Conservation (phyloP, 2,888 invertebrate genomes). For the Tetranychus truncatus region DNA sequence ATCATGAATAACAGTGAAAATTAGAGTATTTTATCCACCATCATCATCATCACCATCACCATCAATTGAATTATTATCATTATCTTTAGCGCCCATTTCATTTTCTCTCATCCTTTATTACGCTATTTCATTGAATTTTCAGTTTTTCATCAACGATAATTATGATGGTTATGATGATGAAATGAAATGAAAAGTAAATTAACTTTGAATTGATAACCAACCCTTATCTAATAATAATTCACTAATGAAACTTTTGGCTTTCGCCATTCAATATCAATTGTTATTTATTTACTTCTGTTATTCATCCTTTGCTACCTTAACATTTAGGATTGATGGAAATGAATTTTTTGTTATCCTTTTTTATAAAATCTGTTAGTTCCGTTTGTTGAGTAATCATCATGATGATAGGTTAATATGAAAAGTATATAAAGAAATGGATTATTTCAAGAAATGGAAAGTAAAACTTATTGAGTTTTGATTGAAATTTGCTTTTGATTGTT, state of each 20-base stretch:
- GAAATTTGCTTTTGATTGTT: not conserved
- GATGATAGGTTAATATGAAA: not conserved
- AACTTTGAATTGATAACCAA: not conserved
- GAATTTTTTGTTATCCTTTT: not conserved
- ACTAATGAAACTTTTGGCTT: not conserved
- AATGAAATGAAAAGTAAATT: not conserved
- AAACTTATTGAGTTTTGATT: not conserved
- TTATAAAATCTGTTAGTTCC: not conserved
- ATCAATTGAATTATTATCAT: too few relatives aligned
- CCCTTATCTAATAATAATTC: not conserved
- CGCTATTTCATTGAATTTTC: not conserved
- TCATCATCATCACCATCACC: too few relatives aligned
- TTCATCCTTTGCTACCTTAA: not conserved
- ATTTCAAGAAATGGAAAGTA: not conserved
- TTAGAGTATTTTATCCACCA: too few relatives aligned
- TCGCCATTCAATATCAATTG: not conserved
- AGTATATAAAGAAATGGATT: not conserved
- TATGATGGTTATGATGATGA: not conserved
- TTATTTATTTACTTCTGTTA: not conserved
- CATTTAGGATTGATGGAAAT: not conserved
- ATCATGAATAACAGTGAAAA: not conserved
- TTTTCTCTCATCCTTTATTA: too few relatives aligned
- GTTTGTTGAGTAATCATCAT: not conserved
- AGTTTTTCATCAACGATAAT: not conserved
- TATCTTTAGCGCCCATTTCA: too few relatives aligned